phyloP scores from a whole-genome alignment of 2,113 vertebrate species.

The Stictonetta naevosa region DNA sequence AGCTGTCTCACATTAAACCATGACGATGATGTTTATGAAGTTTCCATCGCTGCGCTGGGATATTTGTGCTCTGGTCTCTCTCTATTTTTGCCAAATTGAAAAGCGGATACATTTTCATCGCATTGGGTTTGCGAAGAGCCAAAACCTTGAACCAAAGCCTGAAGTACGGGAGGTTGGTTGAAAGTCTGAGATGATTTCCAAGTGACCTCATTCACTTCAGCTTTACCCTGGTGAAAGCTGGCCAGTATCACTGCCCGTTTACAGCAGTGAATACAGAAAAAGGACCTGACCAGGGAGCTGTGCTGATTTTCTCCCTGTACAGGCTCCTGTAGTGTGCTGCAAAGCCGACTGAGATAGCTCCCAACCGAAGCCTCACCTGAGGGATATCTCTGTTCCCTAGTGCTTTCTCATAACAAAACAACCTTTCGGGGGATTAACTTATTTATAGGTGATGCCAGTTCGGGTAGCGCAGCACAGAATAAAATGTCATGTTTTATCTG shows the following conservation, averaged over 20 bases:
- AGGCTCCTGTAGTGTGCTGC: background rate
- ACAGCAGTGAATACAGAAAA: background rate
- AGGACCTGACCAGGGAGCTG: background rate
- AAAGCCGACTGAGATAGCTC: background rate
- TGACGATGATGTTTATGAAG: slow-evolving; percentile 3
- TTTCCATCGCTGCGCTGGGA: background rate
- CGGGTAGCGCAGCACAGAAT: background rate
- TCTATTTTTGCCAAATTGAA: background rate
- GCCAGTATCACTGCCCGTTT: background rate
- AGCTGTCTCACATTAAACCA: background rate
- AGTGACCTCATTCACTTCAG: background rate
- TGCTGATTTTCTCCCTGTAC: background rate
- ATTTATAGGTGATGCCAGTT: background rate
- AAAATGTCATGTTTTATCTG: background rate
- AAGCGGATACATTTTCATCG: background rate
- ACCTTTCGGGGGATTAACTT: background rate
- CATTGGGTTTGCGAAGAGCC: background rate
- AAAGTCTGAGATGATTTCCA: background rate
- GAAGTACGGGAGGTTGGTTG: background rate
- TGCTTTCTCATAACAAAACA: background rate
- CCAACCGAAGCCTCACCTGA: background rate
- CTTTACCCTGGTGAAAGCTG: background rate
- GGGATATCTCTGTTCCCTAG: background rate
- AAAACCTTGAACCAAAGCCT: background rate
- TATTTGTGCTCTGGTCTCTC: slow-evolving; percentile 1